These are phyloP conservation scores for Sinocyclocheilus rhinocerous DNA, from an alignment of 2,113 vertebrate species.

Conservation along the genomic window DNA sequence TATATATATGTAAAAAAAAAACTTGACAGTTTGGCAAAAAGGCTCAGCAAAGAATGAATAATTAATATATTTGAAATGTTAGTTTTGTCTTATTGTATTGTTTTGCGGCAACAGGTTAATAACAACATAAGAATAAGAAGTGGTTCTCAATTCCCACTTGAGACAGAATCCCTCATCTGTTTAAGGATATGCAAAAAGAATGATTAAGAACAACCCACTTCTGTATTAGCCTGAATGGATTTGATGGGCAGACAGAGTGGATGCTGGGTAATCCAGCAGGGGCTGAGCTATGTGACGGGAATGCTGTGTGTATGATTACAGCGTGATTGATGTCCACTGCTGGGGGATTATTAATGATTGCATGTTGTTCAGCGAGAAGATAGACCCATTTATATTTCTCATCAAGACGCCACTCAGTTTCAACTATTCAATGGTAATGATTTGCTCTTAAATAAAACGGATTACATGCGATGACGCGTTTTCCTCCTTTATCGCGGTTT, in stretches of 20 bases:
- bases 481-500: neutral
- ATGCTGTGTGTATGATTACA: constrained; percentile 57
- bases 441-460: constrained; percentile 59
- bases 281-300: constrained; percentile 50
- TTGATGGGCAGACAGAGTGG: constrained; percentile 31
- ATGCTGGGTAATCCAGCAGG: constrained; percentile 37
- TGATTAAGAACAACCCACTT: constrained; percentile 32
- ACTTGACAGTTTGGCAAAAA: no score
- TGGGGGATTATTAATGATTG: constrained; percentile 59
- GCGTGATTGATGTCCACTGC: constrained; percentile 58
- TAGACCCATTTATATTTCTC: constrained; percentile 55
- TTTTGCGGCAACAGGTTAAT: neutral
- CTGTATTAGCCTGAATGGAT: constrained; percentile 11
- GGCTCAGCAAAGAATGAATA: no score
- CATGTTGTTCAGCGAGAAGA: constrained; percentile 56
- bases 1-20: no score
- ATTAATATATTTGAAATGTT: neutral
- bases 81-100: neutral
- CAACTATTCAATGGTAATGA: constrained; percentile 61
- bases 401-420: constrained; percentile 56
- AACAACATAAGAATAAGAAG: no score
- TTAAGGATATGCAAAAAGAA: constrained; percentile 44
- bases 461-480: constrained; percentile 31
- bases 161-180: constrained; percentile 35
- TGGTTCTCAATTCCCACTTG: neutral